These are phyloP conservation scores for Pandion haliaetus DNA, from an alignment of 2,113 vertebrate genomes.

Conservation along the genomic window DNA sequence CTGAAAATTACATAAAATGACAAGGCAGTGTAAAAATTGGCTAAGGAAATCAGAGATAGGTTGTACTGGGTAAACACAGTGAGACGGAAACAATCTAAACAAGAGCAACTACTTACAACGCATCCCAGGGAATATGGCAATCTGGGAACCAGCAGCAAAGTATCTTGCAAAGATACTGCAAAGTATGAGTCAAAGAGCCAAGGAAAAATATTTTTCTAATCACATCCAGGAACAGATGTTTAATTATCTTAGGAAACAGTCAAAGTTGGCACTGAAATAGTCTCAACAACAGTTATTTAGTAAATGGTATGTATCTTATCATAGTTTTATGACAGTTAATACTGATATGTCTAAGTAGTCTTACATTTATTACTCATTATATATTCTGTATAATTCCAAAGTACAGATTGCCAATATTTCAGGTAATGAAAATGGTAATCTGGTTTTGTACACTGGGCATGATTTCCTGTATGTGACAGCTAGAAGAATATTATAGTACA, in stretches of 20 bases:
- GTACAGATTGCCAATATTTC: background rate
- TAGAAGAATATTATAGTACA: background rate
- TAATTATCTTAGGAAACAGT: background rate
- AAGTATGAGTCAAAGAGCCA: background rate
- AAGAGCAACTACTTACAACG: background rate
- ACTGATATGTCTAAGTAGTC: background rate
- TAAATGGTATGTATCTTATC: constrained; percentile 8
- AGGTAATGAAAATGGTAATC: constrained; percentile 1
- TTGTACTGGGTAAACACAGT: background rate
- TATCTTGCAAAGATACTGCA: background rate
- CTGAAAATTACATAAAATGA: background rate
- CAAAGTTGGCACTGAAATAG: background rate
- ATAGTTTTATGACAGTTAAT: constrained; percentile 32
- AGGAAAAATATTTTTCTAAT: background rate
- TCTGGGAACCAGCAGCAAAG: background rate
- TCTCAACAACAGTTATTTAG: constrained; percentile 16
- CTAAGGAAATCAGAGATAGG: background rate
- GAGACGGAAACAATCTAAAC: background rate
- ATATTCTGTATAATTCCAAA: constrained; percentile 21
- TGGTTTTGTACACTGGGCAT: background rate
- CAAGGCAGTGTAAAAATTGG: background rate
- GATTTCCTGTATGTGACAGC: background rate
- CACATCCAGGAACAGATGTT: background rate
- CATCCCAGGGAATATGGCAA: background rate
- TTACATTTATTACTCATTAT: background rate